phyloP scores from a whole-genome alignment of 2,797 vertebrate genomes.

The Kryptolebias ocellatus region DNA sequence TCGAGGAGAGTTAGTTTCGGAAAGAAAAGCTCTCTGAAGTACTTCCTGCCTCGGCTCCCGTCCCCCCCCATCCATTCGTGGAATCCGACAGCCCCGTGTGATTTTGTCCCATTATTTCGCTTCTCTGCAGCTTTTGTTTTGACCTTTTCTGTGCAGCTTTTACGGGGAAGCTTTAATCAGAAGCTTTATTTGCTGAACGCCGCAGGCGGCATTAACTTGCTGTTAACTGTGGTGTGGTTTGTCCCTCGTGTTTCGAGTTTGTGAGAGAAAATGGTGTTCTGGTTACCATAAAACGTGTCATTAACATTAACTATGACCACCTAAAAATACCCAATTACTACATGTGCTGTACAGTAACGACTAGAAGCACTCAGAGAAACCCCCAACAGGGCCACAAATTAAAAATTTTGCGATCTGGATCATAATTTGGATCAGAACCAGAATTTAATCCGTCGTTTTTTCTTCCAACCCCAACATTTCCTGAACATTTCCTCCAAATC shows the following conservation, averaged over 20 bases:
- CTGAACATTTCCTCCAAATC: no score
- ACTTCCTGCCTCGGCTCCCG: slow-evolving; percentile 54
- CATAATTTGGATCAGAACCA: no score
- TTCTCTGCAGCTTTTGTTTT: slow-evolving; percentile 51
- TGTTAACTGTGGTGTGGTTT: slow-evolving; percentile 59
- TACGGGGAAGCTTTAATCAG: slow-evolving; percentile 71
- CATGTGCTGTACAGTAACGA: no score
- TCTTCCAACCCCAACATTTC: no score
- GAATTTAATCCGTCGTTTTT: no score
- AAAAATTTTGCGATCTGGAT: no score
- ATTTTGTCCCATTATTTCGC: slow-evolving; percentile 48
- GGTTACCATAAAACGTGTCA: slow-evolving; percentile 56
- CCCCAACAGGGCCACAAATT: no score
- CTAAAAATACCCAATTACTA: slow-evolving; percentile 29
- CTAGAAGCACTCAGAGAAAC: no score
- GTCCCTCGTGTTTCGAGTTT: slow-evolving; percentile 32
- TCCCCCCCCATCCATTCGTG: slow-evolving; percentile 44
- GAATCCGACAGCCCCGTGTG: slow-evolving; percentile 53
- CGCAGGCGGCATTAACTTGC: slow-evolving; percentile 61
- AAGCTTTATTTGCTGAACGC: slow-evolving; percentile 70
- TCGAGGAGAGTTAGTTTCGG: slow-evolving; percentile 39
- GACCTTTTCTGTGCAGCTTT: slow-evolving; percentile 54
- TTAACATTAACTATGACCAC: slow-evolving; percentile 44
- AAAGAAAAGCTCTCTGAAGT: slow-evolving; percentile 49
- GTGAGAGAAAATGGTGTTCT: slow-evolving; percentile 60